phyloP scores from a whole-genome alignment of 2,888 invertebrate species.

The Netelia inedita region DNA sequence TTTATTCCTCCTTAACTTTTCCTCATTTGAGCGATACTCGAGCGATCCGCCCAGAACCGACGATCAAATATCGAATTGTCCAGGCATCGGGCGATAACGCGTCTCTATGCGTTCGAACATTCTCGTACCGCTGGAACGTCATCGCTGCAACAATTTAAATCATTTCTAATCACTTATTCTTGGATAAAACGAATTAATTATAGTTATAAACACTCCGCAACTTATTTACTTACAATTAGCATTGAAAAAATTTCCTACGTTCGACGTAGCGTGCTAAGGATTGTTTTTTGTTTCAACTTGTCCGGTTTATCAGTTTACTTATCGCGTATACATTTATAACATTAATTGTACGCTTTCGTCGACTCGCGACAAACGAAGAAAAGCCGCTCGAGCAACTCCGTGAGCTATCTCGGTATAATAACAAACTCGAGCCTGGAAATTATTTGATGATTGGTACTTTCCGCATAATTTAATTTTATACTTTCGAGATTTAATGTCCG shows the following conservation, averaged over 20 bases:
- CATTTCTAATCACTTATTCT: background rate
- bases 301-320: background rate
- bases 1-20: background rate
- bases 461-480: conserved; percentile 7
- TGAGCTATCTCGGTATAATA: background rate
- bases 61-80: conserved; percentile 9
- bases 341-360: no score
- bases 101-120: conserved; percentile 22
- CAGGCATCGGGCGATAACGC: background rate
- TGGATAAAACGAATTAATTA: background rate
- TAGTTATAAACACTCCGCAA: no score
- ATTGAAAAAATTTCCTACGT: no score
- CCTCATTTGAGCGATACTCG: background rate
- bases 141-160: conserved; percentile 51
- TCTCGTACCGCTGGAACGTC: conserved; percentile 3
- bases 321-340: background rate
- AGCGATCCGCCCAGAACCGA: background rate
- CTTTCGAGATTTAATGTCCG: background rate
- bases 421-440: no score
- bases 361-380: no score
- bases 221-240: no score
- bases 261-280: no score
- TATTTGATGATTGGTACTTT: background rate
- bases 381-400: background rate
- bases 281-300: background rate